phyloP scores from a whole-genome alignment of 2,113 vertebrate genomes.

The Nanger granti region DNA sequence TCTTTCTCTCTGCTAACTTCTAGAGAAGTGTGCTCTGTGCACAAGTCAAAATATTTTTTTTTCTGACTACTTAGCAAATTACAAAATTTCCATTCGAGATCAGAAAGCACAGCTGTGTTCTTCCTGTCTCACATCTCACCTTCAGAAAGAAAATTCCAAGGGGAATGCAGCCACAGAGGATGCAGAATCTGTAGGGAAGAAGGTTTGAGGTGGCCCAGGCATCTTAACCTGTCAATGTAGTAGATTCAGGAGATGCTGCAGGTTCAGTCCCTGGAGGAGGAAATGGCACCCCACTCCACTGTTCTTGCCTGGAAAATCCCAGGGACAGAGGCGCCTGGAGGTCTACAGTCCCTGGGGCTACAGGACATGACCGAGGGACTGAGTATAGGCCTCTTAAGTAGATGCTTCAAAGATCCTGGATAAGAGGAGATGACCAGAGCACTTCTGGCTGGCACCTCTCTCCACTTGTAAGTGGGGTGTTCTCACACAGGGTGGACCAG shows the following conservation, averaged over 20 bases:
- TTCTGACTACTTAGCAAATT: not conserved
- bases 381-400: not conserved
- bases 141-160: not conserved
- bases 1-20: conserved; percentile 3
- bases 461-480: too few species aligned
- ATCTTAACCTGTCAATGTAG: not conserved
- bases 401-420: not conserved
- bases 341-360: not conserved
- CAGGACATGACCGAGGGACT: not conserved
- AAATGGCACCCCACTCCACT: not conserved
- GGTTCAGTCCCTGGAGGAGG: not conserved
- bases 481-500: not conserved
- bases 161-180: not conserved
- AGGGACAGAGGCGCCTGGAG: not conserved
- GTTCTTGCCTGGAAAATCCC: not conserved
- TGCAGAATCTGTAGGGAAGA: not conserved
- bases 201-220: not conserved
- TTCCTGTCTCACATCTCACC: conserved; percentile 9
- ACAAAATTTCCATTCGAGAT: not conserved
- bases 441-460: not conserved
- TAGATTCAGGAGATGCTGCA: not conserved
- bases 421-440: not conserved
- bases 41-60: conserved; percentile 38
- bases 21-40: not conserved
- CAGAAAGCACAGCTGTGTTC: not conserved